Conservation (phyloP, 2,113 vertebrate genomes). For the Neolamprologus longior region DNA sequence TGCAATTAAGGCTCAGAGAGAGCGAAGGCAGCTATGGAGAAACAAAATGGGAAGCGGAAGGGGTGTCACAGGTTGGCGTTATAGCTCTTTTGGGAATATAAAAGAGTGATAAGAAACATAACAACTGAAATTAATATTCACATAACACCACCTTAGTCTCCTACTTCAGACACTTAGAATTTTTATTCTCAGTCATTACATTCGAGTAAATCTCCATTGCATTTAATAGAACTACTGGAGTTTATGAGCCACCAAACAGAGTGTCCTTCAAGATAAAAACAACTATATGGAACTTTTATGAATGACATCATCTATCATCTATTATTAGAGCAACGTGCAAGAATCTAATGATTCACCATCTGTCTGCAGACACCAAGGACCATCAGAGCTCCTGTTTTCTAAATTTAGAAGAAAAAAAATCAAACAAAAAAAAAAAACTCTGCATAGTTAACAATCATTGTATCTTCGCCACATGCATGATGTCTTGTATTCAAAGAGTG, state of each 20-base stretch:
- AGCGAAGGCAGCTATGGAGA: neutral
- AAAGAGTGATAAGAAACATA: neutral
- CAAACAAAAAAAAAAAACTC: too few species aligned
- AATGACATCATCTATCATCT: neutral
- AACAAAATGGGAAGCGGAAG: neutral
- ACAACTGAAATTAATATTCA: neutral
- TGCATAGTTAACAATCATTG: neutral
- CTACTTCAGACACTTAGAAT: neutral
- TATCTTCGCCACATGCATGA: neutral
- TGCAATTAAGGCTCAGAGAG: neutral
- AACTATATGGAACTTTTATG: neutral
- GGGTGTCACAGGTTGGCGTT: neutral
- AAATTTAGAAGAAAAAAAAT: neutral
- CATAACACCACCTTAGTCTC: neutral
- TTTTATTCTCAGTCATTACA: neutral
- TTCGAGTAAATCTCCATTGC: neutral
- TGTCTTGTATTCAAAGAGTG: neutral
- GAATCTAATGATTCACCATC: neutral
- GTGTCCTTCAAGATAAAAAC: neutral
- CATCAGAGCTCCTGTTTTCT: neutral
- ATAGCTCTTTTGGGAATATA: neutral
- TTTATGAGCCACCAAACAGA: neutral
- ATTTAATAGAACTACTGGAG: neutral
- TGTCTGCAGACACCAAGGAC: neutral
- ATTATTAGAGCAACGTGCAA: neutral